Base-by-base conservation (phyloP, 2,113 vertebrate species). In the Vimba vimba region DNA sequence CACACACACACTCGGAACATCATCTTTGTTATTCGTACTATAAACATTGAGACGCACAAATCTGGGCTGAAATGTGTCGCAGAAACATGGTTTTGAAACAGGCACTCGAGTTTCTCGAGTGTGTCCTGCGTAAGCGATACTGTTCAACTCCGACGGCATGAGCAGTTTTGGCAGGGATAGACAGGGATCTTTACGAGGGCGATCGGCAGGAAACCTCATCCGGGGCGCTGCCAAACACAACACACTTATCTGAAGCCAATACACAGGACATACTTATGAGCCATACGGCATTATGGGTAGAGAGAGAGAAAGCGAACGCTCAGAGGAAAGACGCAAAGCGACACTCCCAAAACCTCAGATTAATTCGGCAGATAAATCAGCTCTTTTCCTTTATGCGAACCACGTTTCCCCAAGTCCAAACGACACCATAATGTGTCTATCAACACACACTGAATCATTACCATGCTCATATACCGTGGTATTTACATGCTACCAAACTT, bases 381-480 rank as follows among this genome's bases (percentile, higher is more conserved):
- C 59, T 88, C 88, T 90, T 90, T 66, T 88, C 89, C 81, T 12
- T 82, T 83, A 64, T 79, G 89, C 87, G 80, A 89, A 88, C 87
- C 89, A 89, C 74, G 84, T 88, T 91, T 92, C 92, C 30, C 82
- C 15, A 5, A 52, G 50, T 64, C 90, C 85, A 90, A 91, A 92
- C 92, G 93, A 94, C 94, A 95, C 94, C 93, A 94, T 90, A 94
- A 93, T 92, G 91, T 90, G 39, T 43, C n/a, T 50, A 91, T 93
- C 92, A 33, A 33, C 33, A 91, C 87, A 92, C 86, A 92, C 59
- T 9, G 89, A 87, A 78, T 76, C 78, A 52, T 39, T 39, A 25
- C 25, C 45, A 50, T 19, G 55, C 12, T 77, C 74, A 75, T 27
- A 68, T 36, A 33, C 64, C 8, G 30, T 4, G 30, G 4, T 71